Conservation (phyloP, 2,888 invertebrate genomes). For the Zygogramma bicolorata region DNA sequence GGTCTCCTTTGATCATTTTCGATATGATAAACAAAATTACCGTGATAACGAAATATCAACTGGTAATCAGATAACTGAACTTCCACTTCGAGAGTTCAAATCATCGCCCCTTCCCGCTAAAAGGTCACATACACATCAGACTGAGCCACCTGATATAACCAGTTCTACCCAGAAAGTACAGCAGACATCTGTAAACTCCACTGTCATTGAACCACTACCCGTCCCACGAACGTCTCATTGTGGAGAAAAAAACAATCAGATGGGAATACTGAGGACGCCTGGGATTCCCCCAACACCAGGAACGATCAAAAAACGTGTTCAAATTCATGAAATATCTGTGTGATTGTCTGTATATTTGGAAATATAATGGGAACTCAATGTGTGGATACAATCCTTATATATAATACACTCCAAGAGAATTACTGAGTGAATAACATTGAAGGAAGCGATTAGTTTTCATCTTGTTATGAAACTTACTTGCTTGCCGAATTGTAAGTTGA, state of each 20-base stretch:
- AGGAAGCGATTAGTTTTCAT: neutral
- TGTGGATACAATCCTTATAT: neutral
- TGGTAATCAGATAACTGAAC: slow-evolving; percentile 74
- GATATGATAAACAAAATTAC: slow-evolving; percentile 75
- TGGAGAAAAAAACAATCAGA: slow-evolving; percentile 61
- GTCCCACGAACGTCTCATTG: slow-evolving; percentile 38
- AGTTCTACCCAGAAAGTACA: slow-evolving; percentile 63
- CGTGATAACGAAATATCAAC: slow-evolving; percentile 71
- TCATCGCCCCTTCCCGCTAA: slow-evolving; percentile 71
- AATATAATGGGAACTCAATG: neutral
- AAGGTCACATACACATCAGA: slow-evolving; percentile 54
- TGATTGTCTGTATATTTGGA: slow-evolving; percentile 66
- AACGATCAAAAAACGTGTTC: slow-evolving; percentile 89
- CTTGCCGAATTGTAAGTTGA: neutral
- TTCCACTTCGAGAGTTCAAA: slow-evolving; percentile 75
- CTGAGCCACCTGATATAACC: slow-evolving; percentile 66
- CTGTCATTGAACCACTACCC: slow-evolving; percentile 71
- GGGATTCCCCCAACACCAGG: slow-evolving; percentile 77
- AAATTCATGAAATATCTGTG: slow-evolving; percentile 93
- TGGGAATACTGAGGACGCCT: slow-evolving; percentile 74
- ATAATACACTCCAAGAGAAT: neutral
- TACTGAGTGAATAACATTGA: neutral
- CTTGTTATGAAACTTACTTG: neutral
- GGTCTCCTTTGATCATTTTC: slow-evolving; percentile 71
- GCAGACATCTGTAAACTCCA: slow-evolving; percentile 60